Percentiles rank a stretch among this genome's conserved stretches.
Conservation (phyloP, 2,113 vertebrate species). For the Tyto alba region DNA sequence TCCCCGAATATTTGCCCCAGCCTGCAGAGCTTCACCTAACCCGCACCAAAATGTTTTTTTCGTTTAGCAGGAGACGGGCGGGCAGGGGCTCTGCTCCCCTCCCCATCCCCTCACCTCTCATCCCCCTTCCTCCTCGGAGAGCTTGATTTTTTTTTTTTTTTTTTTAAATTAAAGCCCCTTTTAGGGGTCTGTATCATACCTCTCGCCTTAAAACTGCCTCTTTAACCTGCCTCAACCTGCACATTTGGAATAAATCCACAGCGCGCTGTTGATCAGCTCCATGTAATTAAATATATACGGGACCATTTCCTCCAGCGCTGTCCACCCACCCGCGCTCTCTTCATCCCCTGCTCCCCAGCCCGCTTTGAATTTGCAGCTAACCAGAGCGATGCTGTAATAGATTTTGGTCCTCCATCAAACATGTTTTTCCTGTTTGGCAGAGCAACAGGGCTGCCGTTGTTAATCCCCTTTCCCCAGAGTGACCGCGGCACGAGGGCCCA, state of each 20-base stretch:
- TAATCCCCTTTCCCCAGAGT: neutral
- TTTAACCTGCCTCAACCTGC: constrained; percentile 24
- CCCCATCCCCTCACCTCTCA: neutral
- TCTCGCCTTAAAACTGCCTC: neutral
- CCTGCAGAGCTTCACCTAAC: constrained; percentile 48
- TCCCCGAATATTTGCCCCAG: neutral
- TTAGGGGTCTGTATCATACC: neutral
- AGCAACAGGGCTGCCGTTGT: neutral
- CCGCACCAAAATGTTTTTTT: neutral
- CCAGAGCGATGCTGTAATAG: neutral
- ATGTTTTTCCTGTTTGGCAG: constrained; percentile 1
- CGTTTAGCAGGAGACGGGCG: neutral
- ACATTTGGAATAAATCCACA: constrained; percentile 7
- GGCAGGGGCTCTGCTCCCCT: neutral
- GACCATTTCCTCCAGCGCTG: neutral
- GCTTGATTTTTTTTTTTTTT: neutral
- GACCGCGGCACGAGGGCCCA: neutral
- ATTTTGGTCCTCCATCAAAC: neutral
- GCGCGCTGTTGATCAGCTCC: neutral
- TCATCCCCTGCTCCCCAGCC: neutral
- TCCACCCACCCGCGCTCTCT: neutral
- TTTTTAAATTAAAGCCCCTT: neutral
- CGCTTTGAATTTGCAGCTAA: neutral
- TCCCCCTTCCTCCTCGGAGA: neutral
- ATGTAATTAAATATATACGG: constrained; percentile 9